Conservation (phyloP, 2,797 vertebrate species). For the Falco peregrinus region DNA sequence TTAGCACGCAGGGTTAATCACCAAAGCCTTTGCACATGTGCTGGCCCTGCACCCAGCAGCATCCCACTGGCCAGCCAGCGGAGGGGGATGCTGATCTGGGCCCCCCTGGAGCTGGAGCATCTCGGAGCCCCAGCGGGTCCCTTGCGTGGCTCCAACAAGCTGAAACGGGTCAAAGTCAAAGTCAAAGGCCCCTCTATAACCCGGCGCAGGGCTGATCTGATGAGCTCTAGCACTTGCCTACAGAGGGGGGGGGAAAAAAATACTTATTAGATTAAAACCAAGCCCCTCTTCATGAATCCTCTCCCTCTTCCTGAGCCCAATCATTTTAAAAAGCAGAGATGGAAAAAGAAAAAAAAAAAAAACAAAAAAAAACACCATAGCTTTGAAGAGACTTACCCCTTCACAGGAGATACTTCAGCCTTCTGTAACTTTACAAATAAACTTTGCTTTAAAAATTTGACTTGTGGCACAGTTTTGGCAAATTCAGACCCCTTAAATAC, state of each 20-base stretch:
- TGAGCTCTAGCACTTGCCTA: neutral
- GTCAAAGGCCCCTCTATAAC: conserved; percentile 13
- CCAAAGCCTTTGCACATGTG: neutral
- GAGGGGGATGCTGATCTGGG: neutral
- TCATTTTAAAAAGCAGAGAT: neutral
- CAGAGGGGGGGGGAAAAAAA: accelerated
- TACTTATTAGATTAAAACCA: conserved; percentile 28
- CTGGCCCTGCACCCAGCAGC: accelerated
- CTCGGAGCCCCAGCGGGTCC: neutral
- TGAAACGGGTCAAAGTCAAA: neutral
- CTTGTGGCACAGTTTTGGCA: conserved; percentile 8
- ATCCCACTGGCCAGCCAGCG: accelerated
- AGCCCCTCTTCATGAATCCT: conserved; percentile 22
- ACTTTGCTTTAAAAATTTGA: conserved; percentile 1
- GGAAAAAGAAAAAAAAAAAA: neutral
- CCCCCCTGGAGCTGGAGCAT: neutral
- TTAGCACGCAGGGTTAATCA: neutral
- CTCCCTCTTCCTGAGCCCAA: neutral
- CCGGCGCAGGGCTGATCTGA: neutral
- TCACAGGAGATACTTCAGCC: neutral
- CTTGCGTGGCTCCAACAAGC: neutral
- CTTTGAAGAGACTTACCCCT: neutral
- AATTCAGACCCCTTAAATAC: conserved; percentile 1
- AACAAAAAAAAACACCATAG: no score
- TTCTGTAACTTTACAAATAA: conserved; percentile 40